Base-by-base conservation (phyloP, 2,888 invertebrate genomes). In the Hirtodrosophila trivittata region DNA sequence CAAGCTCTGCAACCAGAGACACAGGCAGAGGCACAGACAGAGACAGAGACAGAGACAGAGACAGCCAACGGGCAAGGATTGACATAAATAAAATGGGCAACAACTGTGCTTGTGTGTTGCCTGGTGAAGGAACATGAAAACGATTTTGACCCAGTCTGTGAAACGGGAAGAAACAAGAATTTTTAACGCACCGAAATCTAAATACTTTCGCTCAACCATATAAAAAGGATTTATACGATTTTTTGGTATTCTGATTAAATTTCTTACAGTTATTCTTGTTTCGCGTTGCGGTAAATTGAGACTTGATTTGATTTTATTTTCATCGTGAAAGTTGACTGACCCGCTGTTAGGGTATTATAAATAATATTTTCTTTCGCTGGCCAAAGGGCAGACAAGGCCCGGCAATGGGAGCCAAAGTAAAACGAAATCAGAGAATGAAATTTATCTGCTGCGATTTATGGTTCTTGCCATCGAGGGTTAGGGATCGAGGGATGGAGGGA, bases 391-490 rank as follows among this genome's bases (percentile, higher is more conserved):
- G 66, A 58, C 66, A 60, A 51, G 43, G 35, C 10, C 45, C 43
- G 35, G 46, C 57, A 49, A 37, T 50, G 47, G 25, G 35, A 45
- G 46, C 21, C 42, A 59, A 59, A 74, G 59, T 58, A 69, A 75
- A 70, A 57, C 33, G 66, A 70, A 74, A 75, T 67, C 66, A 67
- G 62, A 82, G 77, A 75, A 74, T 67, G 62, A 76, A 78, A 86
- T 86, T 78, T 86, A 81, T 86, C 83, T 81, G 80, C 73, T 78
- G 76, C 86, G 73, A 86, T 81, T 81, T 81, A 81, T 86, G 70
- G 69, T 30, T 37, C 49, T 54, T 58, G 66, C 66, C 51, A 6
- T 25, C 6, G 25, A 25, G 3, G 25, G 25, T 25, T 4, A 25
- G 6, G 4, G 25, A 25, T 4, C 6, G 25, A 6, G 25, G 6